A percentile compares a stretch with the other conserved stretches of the same genome.
These are phyloP conservation scores for Iguana delicatissima DNA, from an alignment of 2,797 vertebrate species.

Conservation along the genomic window DNA sequence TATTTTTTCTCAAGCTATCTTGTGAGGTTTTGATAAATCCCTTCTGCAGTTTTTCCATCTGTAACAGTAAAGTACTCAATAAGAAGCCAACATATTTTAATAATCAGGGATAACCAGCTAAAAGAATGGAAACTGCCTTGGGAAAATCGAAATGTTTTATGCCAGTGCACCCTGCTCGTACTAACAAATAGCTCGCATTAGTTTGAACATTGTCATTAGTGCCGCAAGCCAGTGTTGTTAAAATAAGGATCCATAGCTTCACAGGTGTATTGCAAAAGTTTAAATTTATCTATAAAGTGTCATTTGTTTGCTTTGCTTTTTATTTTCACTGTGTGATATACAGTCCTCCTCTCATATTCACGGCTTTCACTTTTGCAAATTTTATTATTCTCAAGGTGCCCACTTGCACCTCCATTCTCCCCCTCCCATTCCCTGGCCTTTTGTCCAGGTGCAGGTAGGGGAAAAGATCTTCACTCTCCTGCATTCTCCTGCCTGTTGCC, in stretches of 20 bases:
- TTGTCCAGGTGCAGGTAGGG: too few species aligned
- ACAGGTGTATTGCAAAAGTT: neutral
- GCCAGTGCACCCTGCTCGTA: neutral
- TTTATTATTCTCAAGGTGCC: too few species aligned
- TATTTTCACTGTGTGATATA: neutral
- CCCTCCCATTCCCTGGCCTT: too few species aligned
- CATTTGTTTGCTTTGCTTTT: neutral
- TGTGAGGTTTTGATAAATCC: constrained; percentile 1
- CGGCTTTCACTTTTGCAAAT: too few species aligned
- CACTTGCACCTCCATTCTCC: too few species aligned
- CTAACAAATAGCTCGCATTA: neutral
- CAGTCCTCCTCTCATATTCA: too few species aligned
- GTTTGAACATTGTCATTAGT: neutral
- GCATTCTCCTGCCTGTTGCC: too few species aligned
- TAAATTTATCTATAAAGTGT: neutral
- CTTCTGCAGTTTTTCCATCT: neutral
- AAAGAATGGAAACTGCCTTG: constrained; percentile 9
- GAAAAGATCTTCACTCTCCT: too few species aligned
- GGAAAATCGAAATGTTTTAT: neutral
- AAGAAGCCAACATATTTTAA: constrained; percentile 5
- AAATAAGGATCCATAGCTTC: neutral
- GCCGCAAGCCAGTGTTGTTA: neutral
- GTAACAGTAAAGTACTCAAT: neutral
- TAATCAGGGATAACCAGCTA: constrained; percentile 15
- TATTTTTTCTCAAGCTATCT: neutral